Evolutionary conservation across 1,140 invertebrate genomes (phyloP).

Genomic region (Anagrus nilaparvatae): DNA sequence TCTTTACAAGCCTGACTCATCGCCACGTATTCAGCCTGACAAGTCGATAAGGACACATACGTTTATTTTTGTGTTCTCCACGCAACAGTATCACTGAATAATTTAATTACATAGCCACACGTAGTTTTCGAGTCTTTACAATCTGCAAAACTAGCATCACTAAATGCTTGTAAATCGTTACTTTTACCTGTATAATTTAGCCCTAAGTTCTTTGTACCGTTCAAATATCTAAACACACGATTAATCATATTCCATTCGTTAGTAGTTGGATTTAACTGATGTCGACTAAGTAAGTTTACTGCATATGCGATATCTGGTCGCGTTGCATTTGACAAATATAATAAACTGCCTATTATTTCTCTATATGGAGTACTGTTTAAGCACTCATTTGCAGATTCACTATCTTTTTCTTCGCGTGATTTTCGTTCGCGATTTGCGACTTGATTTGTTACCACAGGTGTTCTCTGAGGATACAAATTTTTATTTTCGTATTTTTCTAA

Average conservation of each 20-base stretch:
- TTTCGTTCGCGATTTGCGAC: neutral
- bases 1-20: too few species aligned
- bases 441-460: neutral
- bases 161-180: too few species aligned
- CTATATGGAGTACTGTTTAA: neutral
- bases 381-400: too few species aligned
- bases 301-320: neutral
- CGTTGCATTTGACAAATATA: too few species aligned
- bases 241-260: too few species aligned
- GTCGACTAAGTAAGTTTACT: neutral
- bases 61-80: neutral
- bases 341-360: neutral
- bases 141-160: slow-evolving; percentile 2
- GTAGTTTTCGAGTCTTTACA: slow-evolving; percentile 8
- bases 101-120: slow-evolving; percentile 1
- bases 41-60: neutral
- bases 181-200: neutral
- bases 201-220: neutral
- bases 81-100: neutral
- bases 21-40: too few species aligned
- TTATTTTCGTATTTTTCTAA: neutral
- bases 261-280: neutral
- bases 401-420: neutral
- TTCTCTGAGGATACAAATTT: neutral
- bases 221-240: neutral